Conservation (phyloP, 2,888 invertebrate species). For the Trissolcus japonicus region DNA sequence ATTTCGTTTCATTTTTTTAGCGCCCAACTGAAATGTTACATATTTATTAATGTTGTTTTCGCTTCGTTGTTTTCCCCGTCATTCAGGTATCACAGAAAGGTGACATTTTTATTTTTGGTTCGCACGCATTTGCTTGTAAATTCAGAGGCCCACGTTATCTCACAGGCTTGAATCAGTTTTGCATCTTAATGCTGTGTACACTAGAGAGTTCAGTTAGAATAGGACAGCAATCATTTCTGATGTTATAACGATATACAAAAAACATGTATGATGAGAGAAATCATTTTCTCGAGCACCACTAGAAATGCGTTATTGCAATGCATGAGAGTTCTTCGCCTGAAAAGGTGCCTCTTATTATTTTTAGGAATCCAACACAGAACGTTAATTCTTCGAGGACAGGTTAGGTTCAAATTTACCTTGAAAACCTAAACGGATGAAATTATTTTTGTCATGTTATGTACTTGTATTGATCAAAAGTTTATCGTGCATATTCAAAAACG, state of each 20-base stretch:
- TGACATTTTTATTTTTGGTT: conserved; percentile 70
- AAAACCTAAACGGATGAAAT: no score
- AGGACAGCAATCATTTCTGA: conserved; percentile 9
- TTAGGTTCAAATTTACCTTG: no score
- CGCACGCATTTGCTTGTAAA: conserved; percentile 70
- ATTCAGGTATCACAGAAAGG: conserved; percentile 73
- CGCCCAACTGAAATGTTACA: conserved; percentile 41
- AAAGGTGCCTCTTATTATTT: no score
- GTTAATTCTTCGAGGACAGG: no score
- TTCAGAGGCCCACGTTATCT: conserved; percentile 33
- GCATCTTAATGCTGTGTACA: conserved; percentile 32
- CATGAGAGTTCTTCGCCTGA: no score
- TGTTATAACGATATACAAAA: conserved; percentile 7
- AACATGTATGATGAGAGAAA: neutral
- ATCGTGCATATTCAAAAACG: no score
- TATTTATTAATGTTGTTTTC: conserved; percentile 70
- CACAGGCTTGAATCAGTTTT: conserved; percentile 49
- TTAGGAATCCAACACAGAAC: no score
- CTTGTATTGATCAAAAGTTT: no score
- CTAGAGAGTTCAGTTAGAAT: conserved; percentile 40
- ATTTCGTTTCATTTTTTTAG: conserved; percentile 17
- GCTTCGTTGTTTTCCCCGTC: conserved; percentile 68
- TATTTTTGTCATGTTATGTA: no score
- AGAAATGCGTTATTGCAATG: neutral
- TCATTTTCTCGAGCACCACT: conserved; percentile 20